Evolutionary conservation across 2,113 vertebrate species (phyloP).

Genomic region (Uria lomvia): DNA sequence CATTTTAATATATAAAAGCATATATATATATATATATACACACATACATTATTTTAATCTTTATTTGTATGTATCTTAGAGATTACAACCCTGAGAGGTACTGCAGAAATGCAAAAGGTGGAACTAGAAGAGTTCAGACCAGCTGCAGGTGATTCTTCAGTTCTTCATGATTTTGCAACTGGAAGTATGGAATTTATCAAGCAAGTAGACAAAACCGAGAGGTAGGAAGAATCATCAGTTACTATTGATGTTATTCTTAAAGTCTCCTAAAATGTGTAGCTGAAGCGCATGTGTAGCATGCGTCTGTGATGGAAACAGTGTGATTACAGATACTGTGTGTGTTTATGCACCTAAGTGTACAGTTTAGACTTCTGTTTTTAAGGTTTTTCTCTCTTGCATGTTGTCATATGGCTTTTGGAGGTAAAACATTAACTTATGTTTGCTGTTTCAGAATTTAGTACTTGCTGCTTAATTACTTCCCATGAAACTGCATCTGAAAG

Average conservation of each 20-base stretch:
- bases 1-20: neutral
- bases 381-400: neutral
- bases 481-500: neutral
- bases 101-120: constrained; percentile 34
- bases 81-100: neutral
- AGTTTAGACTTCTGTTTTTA: neutral
- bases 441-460: neutral
- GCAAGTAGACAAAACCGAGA: neutral
- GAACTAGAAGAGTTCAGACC: neutral
- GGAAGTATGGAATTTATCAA: neutral
- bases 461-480: neutral
- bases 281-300: neutral
- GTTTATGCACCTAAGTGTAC: neutral
- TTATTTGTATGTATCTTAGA: constrained; percentile 33
- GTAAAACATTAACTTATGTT: neutral
- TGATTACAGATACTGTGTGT: neutral
- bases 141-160: neutral
- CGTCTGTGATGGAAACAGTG: rapidly evolving
- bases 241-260: neutral
- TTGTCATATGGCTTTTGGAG: neutral
- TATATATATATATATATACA: neutral
- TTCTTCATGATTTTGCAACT: neutral
- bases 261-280: neutral
- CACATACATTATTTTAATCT: neutral
- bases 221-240: constrained; percentile 43